Base-by-base conservation (phyloP, 1,140 invertebrate species). In the Brachionus asplanchnoidis region DNA sequence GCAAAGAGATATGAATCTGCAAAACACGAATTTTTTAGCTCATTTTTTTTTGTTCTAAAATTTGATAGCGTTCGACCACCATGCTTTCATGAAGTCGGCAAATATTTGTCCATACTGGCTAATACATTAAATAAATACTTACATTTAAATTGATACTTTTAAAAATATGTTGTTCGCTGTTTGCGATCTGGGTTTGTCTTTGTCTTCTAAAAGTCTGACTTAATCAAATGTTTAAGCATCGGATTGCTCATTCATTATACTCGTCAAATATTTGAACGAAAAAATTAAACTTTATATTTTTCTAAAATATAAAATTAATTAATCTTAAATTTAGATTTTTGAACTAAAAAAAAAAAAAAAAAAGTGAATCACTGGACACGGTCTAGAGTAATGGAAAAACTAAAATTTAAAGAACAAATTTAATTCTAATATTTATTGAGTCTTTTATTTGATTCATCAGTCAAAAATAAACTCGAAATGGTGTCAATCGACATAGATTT, bases 121-220 rank as follows among this genome's bases (percentile, higher is more conserved):
- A 77, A 77, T 50, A 77, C 44, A 50, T 53, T 50, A 77, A 77
- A 50, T 73, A 77, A 77, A 77, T 77, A 77, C 73, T 77, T 77
- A 77, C 73, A 77, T 77, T 77, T 77, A 77, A 77, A 77, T 28
- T 50, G 40, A 77, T 53, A 77, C 73, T 77, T 50, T 46, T 5
- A 77, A 77, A 77, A 77, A 50, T 44, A 23, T 50, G 46, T 50
- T 46, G 8, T n/a, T 77, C 32, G 40, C 66, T 40, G 20, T 68
- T 32, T 32, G 26, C 66, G 66, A 68, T 40, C 32, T 11, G 26
- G 66, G 26, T 12, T 68, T 68, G 66, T 14, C 60, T 68, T 60
- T 60, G n/a, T 60, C 20, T 60, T 60, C 53, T 60, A 60, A 60
- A 9, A 60, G 53, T 60, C 53, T 60, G 53, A 60, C 53, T 60